Evolutionary conservation across 2,797 vertebrate genomes (phyloP).

Genomic region (Crax fasciolata): DNA sequence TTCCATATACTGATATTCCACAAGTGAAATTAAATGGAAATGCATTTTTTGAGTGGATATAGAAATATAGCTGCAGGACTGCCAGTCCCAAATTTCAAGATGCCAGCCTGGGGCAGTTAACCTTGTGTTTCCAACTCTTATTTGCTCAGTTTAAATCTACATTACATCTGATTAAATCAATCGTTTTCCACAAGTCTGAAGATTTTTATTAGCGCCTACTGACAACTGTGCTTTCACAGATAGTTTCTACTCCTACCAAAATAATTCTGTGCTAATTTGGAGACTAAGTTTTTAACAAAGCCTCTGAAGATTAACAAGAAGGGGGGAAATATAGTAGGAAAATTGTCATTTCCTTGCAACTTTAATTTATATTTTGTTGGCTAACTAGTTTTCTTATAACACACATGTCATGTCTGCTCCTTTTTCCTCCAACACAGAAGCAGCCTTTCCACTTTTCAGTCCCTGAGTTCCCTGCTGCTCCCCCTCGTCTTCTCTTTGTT

Average conservation of each 20-base stretch:
- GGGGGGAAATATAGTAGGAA: not conserved
- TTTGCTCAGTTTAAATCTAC: not conserved
- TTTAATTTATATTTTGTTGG: not conserved
- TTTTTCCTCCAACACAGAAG: not conserved
- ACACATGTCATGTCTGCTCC: not conserved
- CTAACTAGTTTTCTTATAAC: not conserved
- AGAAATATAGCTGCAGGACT: not conserved
- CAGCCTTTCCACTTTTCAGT: not conserved
- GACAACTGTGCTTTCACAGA: not conserved
- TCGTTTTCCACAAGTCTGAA: not conserved
- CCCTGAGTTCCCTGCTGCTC: not conserved
- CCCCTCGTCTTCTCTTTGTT: not conserved
- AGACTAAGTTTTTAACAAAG: not conserved
- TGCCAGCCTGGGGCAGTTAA: not conserved
- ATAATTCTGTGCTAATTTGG: not conserved
- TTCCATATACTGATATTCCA: not conserved
- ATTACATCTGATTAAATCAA: not conserved
- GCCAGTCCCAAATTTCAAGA: not conserved
- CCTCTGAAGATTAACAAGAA: not conserved
- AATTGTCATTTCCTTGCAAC: not conserved
- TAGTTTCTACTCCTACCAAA: not conserved
- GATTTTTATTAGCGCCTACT: not conserved
- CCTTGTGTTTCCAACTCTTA: not conserved
- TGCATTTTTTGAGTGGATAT: not conserved
- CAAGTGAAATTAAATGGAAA: not conserved